Percentiles rank a stretch among this genome's conserved stretches.
phyloP scores from a whole-genome alignment of 1,140 invertebrate genomes.

The Bemisia tabaci region DNA sequence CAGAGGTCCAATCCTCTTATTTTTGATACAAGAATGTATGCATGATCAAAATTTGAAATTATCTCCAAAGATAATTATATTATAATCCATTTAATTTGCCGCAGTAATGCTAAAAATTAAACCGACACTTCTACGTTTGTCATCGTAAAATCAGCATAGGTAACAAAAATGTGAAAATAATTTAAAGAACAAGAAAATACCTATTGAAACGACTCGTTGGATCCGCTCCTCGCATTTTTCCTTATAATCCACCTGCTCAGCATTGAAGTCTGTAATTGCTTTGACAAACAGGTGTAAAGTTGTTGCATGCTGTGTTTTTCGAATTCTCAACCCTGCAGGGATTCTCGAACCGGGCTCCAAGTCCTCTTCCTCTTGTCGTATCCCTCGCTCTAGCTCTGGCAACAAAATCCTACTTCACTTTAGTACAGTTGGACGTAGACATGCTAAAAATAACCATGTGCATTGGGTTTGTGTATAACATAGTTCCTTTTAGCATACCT shows the following conservation, averaged over 20 bases:
- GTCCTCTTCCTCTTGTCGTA: conserved; percentile 22
- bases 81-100: no score
- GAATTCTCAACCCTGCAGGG: conserved; percentile 21
- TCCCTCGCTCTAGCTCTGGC: conserved; percentile 22
- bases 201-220: conserved; percentile 22
- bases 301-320: conserved; percentile 22
- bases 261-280: conserved; percentile 22
- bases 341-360: conserved; percentile 8
- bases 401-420: conserved; percentile 12
- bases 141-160: neutral
- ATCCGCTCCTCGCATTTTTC: conserved; percentile 25
- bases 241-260: conserved; percentile 24
- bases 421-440: neutral
- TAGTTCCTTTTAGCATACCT: no score
- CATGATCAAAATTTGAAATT: no score
- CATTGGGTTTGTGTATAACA: no score
- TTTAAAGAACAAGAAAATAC: conserved; percentile 8
- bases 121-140: no score
- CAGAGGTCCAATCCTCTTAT: no score
- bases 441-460: no score
- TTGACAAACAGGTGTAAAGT: conserved; percentile 22
- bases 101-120: no score
- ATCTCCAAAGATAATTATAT: no score
- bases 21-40: no score
- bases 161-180: neutral